phyloP scores from a whole-genome alignment of 2,888 invertebrate genomes.

The Pristionchus maxplancki region DNA sequence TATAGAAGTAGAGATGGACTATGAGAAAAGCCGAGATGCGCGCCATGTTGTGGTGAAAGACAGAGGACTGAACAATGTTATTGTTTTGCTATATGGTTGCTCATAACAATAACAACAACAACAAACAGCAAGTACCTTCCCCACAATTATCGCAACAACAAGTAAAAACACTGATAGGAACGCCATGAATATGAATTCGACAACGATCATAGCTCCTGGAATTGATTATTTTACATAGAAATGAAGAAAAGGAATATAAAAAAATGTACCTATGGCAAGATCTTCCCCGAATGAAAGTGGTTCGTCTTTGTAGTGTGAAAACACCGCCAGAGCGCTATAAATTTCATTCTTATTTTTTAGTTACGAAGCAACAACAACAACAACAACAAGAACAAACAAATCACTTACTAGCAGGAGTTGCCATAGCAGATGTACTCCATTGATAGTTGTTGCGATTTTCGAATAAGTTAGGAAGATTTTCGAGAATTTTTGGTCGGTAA shows the following conservation, averaged over 20 bases:
- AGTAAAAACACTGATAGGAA: neutral
- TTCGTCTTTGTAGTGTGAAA: neutral
- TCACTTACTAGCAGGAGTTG: neutral
- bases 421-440: slow-evolving; percentile 24
- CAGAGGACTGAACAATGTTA: neutral
- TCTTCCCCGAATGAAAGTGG: neutral
- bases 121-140: neutral
- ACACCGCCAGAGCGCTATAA: neutral
- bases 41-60: neutral
- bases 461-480: too few relatives aligned
- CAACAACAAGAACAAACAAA: neutral
- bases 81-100: too few relatives aligned
- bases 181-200: neutral
- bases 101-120: neutral
- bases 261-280: neutral
- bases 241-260: too few relatives aligned
- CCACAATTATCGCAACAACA: neutral
- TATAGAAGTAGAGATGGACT: slow-evolving; percentile 9
- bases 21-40: neutral
- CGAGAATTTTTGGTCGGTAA: too few relatives aligned
- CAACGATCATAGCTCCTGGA: neutral
- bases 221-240: too few relatives aligned
- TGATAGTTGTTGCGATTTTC: too few relatives aligned
- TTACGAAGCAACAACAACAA: neutral
- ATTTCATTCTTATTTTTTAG: neutral